Base-by-base conservation (phyloP, 2,888 invertebrate genomes). In the Tethea ocularis region DNA sequence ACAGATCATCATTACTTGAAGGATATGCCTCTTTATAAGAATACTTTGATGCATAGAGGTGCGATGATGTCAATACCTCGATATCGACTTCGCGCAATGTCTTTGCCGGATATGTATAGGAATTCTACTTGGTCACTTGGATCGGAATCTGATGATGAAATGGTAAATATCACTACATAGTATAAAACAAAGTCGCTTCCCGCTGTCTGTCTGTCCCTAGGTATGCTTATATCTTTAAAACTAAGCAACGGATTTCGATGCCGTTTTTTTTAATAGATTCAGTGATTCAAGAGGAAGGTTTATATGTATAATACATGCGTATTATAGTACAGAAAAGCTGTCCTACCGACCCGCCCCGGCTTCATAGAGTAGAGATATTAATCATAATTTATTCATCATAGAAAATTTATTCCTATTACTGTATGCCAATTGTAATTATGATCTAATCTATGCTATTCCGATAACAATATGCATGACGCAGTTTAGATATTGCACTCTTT, bases 61-160 rank as follows among this genome's bases (percentile, higher is more conserved):
- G 97, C 97, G 13, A 96, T 97, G 94, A 89, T 97, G 75, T 97
- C 96, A 78, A 95, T 96, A 59, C 95, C 96, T 64, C 95, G 96
- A 63, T 97, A 97, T 84, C 94, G 95, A 59, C 88, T 97, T 51
- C 93, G 96, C 62, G 97, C 98, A 1, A 97, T 96, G 1, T 98
- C 98, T 57, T 96, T 98, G 78, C 98, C 98, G 0, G 96, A 98
- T 84, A 97, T 98, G 77, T 97, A 96, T 77, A 94, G 95, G 63
- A 97, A 97, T 79, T 97, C 97, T 4, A 96, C 96, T 94, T 96
- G 96, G 75, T 96, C 97, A 0, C 91, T 97, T 57, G 82, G 82
- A 46, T 88, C 91, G 0, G 83, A 83, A 57, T 87, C 88, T 8
- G 96, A 96, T 33, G 95, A 95, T 76, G 96, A 96, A 84, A 94